Evolutionary conservation across 2,888 invertebrate species (phyloP).

Genomic region (Harpalus rubripes): DNA sequence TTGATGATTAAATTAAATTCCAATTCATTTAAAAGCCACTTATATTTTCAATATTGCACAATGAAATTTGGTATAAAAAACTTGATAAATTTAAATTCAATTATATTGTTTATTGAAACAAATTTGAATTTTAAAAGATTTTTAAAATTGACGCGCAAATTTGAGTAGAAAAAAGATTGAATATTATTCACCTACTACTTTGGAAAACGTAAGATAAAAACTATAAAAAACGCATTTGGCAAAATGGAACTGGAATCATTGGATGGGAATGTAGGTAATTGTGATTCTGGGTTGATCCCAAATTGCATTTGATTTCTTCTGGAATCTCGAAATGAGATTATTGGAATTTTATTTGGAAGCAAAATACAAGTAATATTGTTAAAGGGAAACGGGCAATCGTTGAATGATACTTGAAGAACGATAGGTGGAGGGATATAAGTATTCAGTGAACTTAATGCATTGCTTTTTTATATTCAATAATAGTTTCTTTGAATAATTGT

Average conservation of each 20-base stretch:
- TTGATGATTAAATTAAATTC: no score
- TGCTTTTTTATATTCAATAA: neutral
- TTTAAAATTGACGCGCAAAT: no score
- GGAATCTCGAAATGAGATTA: neutral
- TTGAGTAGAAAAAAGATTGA: no score
- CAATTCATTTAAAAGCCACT: no score
- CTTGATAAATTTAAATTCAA: no score
- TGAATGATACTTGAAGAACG: neutral
- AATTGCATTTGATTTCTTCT: conserved; percentile 13
- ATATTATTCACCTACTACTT: no score
- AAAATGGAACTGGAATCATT: neutral
- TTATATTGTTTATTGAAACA: no score
- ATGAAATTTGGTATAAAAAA: no score
- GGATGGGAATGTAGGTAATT: neutral
- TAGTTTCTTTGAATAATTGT: no score
- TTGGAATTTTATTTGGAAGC: conserved; percentile 27
- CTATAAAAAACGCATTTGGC: neutral
- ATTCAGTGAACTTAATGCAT: neutral
- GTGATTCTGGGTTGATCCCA: conserved; percentile 18
- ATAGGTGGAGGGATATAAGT: neutral
- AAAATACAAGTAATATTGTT: conserved; percentile 4
- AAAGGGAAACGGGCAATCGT: neutral
- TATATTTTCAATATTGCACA: no score
- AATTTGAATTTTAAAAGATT: no score
- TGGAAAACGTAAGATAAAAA: no score